phyloP scores from a whole-genome alignment of 2,797 vertebrate genomes.

The Ciconia nigra region DNA sequence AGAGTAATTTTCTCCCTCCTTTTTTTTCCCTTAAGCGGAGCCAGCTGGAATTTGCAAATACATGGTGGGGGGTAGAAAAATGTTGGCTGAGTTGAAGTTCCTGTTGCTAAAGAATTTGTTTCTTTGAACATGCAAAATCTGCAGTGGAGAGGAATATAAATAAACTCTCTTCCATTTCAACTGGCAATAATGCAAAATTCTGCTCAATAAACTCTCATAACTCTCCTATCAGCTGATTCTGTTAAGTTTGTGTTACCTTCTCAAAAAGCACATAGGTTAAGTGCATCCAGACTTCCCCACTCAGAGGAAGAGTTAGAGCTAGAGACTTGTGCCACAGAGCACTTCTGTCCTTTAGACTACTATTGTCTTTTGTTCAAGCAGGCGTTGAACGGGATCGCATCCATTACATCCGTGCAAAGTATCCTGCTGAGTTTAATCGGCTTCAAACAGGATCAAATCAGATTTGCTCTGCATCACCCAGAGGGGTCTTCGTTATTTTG shows the following conservation, averaged over 20 bases:
- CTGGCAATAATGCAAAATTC: not conserved
- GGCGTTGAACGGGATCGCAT: not conserved
- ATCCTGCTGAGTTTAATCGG: slow-evolving; percentile 27
- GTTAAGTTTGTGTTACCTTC: not conserved
- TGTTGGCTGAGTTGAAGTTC: slow-evolving; percentile 1
- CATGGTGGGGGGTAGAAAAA: not conserved
- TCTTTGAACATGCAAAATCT: slow-evolving; percentile 16
- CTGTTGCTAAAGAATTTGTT: slow-evolving; percentile 36
- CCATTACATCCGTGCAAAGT: not conserved
- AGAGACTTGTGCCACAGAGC: not conserved
- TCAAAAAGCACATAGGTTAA: not conserved
- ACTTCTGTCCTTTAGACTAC: not conserved
- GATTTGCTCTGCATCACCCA: not conserved
- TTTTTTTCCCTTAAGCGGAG: not conserved
- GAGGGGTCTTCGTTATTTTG: not conserved
- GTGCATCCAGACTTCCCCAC: not conserved
- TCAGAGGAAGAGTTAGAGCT: not conserved
- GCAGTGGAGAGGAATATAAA: not conserved
- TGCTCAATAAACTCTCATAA: not conserved
- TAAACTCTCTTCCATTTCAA: not conserved
- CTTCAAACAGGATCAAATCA: slow-evolving; percentile 3
- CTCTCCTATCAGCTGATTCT: not conserved
- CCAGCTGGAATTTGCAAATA: not conserved
- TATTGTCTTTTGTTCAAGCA: not conserved
- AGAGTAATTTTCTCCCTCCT: not conserved